Percentiles rank a stretch among this genome's conserved stretches.
These are phyloP conservation scores for Thaumatotibia leucotreta DNA, from an alignment of 1,140 invertebrate species.

Conservation along the genomic window DNA sequence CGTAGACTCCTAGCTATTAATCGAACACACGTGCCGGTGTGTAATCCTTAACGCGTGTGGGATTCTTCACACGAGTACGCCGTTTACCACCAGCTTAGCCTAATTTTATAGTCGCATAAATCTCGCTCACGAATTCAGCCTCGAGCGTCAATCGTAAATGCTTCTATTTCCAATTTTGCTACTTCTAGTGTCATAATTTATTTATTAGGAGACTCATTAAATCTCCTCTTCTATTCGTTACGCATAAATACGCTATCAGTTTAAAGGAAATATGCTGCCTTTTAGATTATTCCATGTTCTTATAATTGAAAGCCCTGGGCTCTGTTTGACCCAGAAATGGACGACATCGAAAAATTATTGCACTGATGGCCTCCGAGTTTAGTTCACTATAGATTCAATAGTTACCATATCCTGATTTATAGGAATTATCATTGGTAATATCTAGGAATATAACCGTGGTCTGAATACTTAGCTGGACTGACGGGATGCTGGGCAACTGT, in stretches of 20 bases:
- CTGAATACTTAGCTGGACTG: background rate
- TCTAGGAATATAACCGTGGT: slow-evolving; percentile 3
- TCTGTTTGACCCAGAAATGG: slow-evolving; percentile 31
- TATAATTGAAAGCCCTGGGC: slow-evolving; percentile 41
- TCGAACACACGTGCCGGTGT: background rate
- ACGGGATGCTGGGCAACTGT: background rate
- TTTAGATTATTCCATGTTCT: slow-evolving; percentile 8
- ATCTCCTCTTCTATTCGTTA: background rate
- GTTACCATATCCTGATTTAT: slow-evolving; percentile 12
- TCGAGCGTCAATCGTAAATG: no score
- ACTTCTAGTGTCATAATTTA: no score
- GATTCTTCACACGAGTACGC: background rate
- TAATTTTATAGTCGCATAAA: no score
- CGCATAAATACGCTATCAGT: background rate
- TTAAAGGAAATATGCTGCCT: slow-evolving; percentile 6
- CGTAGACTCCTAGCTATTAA: slow-evolving; percentile 11
- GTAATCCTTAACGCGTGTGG: background rate
- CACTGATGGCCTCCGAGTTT: background rate
- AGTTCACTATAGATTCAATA: slow-evolving; percentile 3
- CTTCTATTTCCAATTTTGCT: no score
- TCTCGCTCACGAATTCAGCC: no score
- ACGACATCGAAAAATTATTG: slow-evolving; percentile 11
- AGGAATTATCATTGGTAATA: slow-evolving; percentile 5
- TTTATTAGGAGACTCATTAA: background rate
- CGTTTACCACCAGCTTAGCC: background rate